Evolutionary conservation across 2,113 vertebrate species (phyloP).

Genomic region (Clarias gariepinus): DNA sequence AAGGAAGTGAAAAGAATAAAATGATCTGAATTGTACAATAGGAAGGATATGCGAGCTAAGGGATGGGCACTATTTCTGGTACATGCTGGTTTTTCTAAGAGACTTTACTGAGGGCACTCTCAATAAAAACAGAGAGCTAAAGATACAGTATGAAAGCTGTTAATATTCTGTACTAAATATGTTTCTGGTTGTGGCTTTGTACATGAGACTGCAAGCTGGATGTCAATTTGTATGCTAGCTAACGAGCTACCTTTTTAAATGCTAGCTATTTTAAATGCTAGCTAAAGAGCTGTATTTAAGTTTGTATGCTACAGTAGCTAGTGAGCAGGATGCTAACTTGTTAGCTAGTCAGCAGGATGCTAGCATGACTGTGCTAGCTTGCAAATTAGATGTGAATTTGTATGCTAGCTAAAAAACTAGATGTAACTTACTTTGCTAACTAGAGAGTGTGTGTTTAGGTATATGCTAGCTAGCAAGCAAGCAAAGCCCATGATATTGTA

Average conservation of each 20-base stretch:
- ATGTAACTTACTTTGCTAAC: neutral
- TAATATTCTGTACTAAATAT: neutral
- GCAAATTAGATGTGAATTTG: neutral
- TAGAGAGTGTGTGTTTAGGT: neutral
- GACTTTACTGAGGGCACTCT: neutral
- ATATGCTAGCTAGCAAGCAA: neutral
- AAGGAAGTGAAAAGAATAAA: conserved; percentile 26
- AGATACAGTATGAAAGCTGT: neutral
- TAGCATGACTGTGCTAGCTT: neutral
- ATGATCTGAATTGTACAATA: neutral
- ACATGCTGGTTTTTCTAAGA: neutral
- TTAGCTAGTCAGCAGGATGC: neutral
- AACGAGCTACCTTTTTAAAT: neutral
- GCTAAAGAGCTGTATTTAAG: neutral
- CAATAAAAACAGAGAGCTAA: neutral
- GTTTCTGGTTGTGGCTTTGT: neutral
- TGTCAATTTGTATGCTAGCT: neutral
- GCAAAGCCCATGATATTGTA: neutral
- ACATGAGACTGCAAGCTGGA: neutral
- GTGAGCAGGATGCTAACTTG: neutral
- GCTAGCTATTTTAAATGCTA: neutral
- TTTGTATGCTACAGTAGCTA: neutral
- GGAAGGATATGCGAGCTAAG: conserved; percentile 13
- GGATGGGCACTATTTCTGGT: conserved; percentile 1
- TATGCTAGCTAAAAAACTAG: neutral